Percentiles rank a stretch among this genome's conserved stretches.
Conservation (phyloP, 2,797 vertebrate genomes). For the Manis pentadactyla region DNA sequence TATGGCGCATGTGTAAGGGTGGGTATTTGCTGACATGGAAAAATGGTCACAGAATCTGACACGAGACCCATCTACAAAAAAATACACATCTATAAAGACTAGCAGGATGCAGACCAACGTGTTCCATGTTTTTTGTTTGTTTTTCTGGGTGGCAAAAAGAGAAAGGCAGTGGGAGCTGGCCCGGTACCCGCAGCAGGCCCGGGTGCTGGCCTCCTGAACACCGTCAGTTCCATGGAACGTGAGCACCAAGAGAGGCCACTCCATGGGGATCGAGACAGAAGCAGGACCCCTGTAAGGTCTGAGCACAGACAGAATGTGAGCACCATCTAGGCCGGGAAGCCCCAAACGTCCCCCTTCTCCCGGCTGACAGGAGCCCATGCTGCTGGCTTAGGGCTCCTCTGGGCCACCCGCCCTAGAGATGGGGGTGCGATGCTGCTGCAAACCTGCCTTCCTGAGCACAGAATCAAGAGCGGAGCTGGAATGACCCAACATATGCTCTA, state of each 20-base stretch:
- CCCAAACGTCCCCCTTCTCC: neutral
- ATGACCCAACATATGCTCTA: too few relatives aligned
- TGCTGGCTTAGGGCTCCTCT: neutral
- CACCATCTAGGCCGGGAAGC: too few relatives aligned
- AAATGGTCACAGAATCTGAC: neutral
- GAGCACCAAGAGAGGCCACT: neutral
- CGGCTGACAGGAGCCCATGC: neutral
- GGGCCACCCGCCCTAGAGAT: neutral
- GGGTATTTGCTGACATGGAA: neutral
- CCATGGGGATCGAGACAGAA: neutral
- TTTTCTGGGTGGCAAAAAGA: neutral
- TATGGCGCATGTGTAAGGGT: fast-evolving
- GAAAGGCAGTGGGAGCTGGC: neutral
- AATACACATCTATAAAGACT: neutral
- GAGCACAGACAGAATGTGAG: neutral
- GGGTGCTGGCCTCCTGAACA: neutral
- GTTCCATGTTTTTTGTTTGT: neutral
- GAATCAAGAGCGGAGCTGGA: neutral
- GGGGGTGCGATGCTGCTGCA: neutral
- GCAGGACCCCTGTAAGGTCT: neutral
- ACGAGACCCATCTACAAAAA: neutral
- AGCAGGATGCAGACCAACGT: neutral
- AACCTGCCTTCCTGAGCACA: neutral
- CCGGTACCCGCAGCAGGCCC: neutral
- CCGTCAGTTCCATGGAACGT: neutral